A percentile compares a stretch with the other conserved stretches of the same genome.
These are phyloP conservation scores for Peromyscus polionotus DNA, from an alignment of 2,113 vertebrate species.

Conservation along the genomic window DNA sequence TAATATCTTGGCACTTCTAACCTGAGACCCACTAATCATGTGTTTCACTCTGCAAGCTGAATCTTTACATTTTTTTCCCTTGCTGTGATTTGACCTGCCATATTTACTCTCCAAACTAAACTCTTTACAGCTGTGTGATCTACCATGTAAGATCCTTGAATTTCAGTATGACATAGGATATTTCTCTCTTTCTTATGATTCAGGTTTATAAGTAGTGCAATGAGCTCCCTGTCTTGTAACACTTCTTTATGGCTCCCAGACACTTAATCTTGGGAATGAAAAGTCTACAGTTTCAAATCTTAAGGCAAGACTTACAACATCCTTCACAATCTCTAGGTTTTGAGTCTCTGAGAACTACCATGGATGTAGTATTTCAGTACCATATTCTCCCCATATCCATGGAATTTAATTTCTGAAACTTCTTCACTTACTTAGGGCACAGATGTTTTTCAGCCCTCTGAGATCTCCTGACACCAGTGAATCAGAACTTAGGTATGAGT, in stretches of 20 bases:
- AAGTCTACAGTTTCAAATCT: not conserved
- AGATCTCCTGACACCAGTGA: constrained; percentile 40
- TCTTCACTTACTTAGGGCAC: not conserved
- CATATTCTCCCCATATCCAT: not conserved
- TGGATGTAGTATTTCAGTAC: not conserved
- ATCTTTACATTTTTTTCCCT: not conserved
- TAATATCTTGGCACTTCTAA: not conserved
- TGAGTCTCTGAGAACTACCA: not conserved
- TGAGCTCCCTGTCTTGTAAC: not conserved
- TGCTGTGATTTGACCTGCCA: not conserved
- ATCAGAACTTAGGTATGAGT: constrained; percentile 54
- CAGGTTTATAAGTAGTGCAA: not conserved
- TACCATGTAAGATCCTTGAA: not conserved
- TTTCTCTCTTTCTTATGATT: not conserved
- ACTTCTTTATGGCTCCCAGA: not conserved
- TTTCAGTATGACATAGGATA: not conserved
- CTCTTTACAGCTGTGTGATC: not conserved
- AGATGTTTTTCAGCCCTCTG: not conserved
- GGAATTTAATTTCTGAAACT: constrained; percentile 48
- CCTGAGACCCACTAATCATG: not conserved
- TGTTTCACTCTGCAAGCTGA: not conserved
- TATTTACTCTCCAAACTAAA: not conserved
- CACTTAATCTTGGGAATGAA: not conserved
- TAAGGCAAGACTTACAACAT: not conserved
- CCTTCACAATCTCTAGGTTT: not conserved